phyloP scores from a whole-genome alignment of 2,888 invertebrate species.

The Unio pictorum region DNA sequence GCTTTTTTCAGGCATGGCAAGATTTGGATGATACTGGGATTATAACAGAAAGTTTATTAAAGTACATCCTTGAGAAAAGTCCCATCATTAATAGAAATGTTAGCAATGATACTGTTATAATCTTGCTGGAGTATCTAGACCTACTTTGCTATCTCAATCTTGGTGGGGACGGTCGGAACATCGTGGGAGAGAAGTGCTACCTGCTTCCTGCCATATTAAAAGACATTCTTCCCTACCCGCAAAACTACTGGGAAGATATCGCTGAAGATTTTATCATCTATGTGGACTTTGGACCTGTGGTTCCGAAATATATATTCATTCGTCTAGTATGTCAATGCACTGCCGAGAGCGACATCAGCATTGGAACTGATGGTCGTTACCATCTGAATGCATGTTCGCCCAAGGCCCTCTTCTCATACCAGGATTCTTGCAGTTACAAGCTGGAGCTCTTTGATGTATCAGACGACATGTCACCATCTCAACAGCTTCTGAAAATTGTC shows the following conservation, averaged over 20 bases:
- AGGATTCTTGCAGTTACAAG: constrained; percentile 27
- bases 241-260: constrained; percentile 29
- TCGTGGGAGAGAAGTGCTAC: constrained; percentile 18
- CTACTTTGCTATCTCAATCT: constrained; percentile 23
- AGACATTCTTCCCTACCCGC: constrained; percentile 20
- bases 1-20: constrained; percentile 23
- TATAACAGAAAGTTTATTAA: constrained; percentile 11
- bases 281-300: constrained; percentile 26
- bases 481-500: constrained; percentile 26
- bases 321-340: constrained; percentile 38
- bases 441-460: constrained; percentile 24
- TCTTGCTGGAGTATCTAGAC: constrained; percentile 20
- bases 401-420: constrained; percentile 33
- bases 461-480: constrained; percentile 11
- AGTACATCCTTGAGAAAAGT: constrained; percentile 20
- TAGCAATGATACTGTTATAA: constrained; percentile 9
- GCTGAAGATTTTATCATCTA: constrained; percentile 20
- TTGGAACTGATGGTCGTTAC: constrained; percentile 22
- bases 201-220: constrained; percentile 33
- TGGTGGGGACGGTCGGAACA: constrained; percentile 18
- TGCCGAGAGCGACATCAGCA: constrained; percentile 17
- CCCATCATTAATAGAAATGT: constrained; percentile 11
- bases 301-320: constrained; percentile 32
- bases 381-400: constrained; percentile 32
- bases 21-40: constrained; percentile 20